Conservation (phyloP, 2,113 vertebrate species). For the Empidonax alnorum region DNA sequence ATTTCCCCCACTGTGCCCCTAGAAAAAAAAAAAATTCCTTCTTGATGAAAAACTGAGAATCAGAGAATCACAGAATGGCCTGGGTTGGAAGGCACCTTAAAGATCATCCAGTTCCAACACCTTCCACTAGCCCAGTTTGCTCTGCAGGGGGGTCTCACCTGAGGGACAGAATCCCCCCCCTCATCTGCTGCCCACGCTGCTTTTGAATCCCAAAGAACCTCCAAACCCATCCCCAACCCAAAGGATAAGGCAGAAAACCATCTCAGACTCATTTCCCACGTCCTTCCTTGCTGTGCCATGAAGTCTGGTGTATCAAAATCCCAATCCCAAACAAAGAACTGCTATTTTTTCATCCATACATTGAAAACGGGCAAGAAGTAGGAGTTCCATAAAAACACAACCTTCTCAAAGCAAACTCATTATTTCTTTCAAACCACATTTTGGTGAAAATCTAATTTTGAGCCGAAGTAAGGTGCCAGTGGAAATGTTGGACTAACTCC, state of each 20-base stretch:
- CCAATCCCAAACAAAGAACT: neutral
- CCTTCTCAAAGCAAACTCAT: neutral
- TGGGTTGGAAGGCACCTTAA: neutral
- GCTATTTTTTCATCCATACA: neutral
- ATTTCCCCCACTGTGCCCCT: neutral
- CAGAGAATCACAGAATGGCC: neutral
- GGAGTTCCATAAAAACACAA: neutral
- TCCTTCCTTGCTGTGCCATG: fast-evolving
- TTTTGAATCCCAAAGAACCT: neutral
- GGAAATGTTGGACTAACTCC: neutral
- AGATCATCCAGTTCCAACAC: neutral
- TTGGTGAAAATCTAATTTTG: neutral
- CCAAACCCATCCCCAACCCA: neutral
- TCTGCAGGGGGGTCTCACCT: neutral
- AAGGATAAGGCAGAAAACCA: neutral
- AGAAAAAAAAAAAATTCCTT: neutral
- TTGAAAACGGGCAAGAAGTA: neutral
- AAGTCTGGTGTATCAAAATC: neutral
- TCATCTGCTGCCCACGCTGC: neutral
- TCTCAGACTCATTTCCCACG: neutral
- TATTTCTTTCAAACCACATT: neutral
- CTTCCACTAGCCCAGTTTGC: fast-evolving
- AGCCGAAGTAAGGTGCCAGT: neutral
- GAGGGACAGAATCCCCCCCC: neutral
- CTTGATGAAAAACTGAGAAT: neutral